Conservation (phyloP, 64 coral and sea anemone species). For the Actinia tenebrosa region DNA sequence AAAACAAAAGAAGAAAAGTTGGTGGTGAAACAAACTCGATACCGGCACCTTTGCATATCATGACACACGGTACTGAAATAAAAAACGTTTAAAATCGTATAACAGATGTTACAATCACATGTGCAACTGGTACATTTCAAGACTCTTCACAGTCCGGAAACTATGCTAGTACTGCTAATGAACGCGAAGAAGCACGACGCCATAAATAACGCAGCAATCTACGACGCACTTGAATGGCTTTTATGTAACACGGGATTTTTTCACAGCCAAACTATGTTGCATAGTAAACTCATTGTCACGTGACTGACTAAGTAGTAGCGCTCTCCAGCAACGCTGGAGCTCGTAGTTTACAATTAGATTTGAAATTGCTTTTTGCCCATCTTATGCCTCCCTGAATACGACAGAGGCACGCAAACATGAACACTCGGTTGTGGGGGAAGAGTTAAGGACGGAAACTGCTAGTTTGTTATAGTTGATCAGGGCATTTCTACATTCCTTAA, state of each 20-base stretch:
- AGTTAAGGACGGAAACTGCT: no score
- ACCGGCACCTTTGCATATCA: neutral
- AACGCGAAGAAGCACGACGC: constrained; percentile 4
- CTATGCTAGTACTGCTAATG: neutral
- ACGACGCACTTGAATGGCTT: neutral
- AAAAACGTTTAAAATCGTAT: neutral
- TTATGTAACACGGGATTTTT: neutral
- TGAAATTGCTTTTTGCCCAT: neutral
- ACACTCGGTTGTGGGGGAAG: neutral
- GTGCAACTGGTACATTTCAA: constrained; percentile 9
- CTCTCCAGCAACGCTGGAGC: neutral
- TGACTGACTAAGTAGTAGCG: neutral
- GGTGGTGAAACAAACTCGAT: neutral
- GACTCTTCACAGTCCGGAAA: constrained; percentile 7
- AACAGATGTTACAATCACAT: neutral
- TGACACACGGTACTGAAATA: neutral
- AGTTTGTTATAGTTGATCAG: no score
- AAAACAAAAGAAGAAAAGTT: neutral
- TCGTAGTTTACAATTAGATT: neutral
- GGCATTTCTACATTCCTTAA: no score
- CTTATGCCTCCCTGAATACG: neutral
- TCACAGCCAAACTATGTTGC: neutral
- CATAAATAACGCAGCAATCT: neutral
- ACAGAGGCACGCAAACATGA: neutral
- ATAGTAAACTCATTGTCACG: neutral